Conservation (phyloP, 2,797 vertebrate species). For the Urophycis tenuis region DNA sequence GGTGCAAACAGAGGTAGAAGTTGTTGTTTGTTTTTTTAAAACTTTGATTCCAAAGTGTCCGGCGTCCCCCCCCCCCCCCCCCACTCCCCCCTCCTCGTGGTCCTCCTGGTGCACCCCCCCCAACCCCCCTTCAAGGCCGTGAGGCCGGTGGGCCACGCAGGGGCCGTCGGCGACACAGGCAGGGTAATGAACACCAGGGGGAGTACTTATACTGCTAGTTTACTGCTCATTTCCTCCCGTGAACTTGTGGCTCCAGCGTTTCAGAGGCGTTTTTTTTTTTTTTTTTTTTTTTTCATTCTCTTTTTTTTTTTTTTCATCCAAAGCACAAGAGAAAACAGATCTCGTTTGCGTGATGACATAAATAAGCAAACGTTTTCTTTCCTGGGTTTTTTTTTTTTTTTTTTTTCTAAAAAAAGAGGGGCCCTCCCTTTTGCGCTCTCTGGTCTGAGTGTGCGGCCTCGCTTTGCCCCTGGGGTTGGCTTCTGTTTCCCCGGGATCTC, state of each 20-base stretch:
- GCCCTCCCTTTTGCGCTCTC: slow-evolving; percentile 45
- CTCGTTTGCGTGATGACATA: slow-evolving; percentile 71
- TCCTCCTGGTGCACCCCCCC: no score
- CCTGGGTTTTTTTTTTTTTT: background rate
- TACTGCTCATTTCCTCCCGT: slow-evolving; percentile 41
- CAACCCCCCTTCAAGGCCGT: no score
- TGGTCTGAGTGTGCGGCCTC: slow-evolving; percentile 50
- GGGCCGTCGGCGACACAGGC: slow-evolving; percentile 50
- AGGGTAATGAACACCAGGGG: slow-evolving; percentile 84
- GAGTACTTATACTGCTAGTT: slow-evolving; percentile 83
- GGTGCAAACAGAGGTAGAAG: no score
- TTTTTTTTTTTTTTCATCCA: slow-evolving; percentile 32
- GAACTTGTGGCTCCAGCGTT: slow-evolving; percentile 50
- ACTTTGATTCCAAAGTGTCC: background rate
- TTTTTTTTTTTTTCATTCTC: background rate
- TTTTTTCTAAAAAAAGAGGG: slow-evolving; percentile 48
- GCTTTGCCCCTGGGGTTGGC: slow-evolving; percentile 56
- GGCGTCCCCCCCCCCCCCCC: background rate
- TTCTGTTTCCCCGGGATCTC: slow-evolving; percentile 55
- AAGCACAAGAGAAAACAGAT: slow-evolving; percentile 49
- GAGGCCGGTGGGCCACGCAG: background rate
- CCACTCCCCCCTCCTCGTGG: no score
- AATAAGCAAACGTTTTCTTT: slow-evolving; percentile 55
- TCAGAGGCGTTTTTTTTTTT: slow-evolving; percentile 31
- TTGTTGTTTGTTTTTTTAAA: no score